Percentiles rank a stretch among this genome's conserved stretches.
Evolutionary conservation across 2,797 vertebrate species (phyloP).

Genomic region (Acrossocheilus fasciatus): DNA sequence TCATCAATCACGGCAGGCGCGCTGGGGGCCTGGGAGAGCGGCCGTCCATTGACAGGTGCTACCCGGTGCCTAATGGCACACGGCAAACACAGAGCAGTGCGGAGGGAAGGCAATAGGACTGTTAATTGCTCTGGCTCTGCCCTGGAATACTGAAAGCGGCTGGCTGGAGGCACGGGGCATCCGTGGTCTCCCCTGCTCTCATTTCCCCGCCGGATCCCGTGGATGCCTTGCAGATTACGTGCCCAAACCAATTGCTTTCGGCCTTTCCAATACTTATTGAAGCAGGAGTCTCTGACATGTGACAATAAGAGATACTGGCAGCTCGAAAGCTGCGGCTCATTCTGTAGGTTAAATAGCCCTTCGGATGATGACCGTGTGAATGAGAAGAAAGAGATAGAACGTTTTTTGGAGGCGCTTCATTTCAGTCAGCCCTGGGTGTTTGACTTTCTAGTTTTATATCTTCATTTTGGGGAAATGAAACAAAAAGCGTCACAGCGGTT

Average conservation of each 20-base stretch:
- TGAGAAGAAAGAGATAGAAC: neutral
- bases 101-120: slow-evolving; percentile 74
- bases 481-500: neutral
- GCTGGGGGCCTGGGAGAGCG: slow-evolving; percentile 80
- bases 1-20: slow-evolving; percentile 96
- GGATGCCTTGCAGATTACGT: slow-evolving; percentile 58
- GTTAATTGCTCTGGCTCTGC: slow-evolving; percentile 79
- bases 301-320: slow-evolving; percentile 59
- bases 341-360: slow-evolving; percentile 48
- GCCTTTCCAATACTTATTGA: slow-evolving; percentile 61
- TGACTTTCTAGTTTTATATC: slow-evolving; percentile 21
- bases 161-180: slow-evolving; percentile 33
- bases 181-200: slow-evolving; percentile 1
- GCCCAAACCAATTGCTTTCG: slow-evolving; percentile 65
- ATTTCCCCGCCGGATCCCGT: slow-evolving; percentile 34
- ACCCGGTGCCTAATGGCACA: slow-evolving; percentile 89
- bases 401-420: slow-evolving; percentile 12
- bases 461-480: slow-evolving; percentile 18
- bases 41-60: slow-evolving; percentile 86
- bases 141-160: slow-evolving; percentile 65
- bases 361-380: slow-evolving; percentile 30
- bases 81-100: slow-evolving; percentile 82
- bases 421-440: slow-evolving; percentile 23
- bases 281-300: slow-evolving; percentile 59
- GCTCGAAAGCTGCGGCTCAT: slow-evolving; percentile 48